Base-by-base conservation (phyloP, 2,797 vertebrate genomes). In the Xenentodon cancila region DNA sequence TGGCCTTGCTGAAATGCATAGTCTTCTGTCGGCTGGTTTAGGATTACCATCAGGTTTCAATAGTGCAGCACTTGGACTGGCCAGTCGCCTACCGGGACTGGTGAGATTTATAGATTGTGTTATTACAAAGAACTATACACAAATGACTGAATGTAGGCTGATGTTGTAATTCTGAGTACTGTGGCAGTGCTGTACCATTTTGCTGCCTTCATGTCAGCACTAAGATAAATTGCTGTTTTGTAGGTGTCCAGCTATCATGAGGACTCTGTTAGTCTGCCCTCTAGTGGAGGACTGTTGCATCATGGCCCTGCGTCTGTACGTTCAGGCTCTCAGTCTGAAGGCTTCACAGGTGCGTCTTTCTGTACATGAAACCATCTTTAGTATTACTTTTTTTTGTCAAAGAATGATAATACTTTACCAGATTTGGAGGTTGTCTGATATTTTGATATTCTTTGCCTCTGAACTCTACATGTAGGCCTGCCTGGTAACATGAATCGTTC, bases 1-100 rank as follows among this genome's bases (percentile, higher is more conserved):
- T 18, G 93, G 34, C 74, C 63, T 91, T 75, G 92, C 94, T 34
- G 96, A 97, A 71, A 93, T 97, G 88, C 95, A 97, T 2, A 91
- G 89, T 67, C 91, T 98, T 50, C 87, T 99, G 0, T 81, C 90
- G 0, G 86, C 91, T 22, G 68, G 88, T 1, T 89, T 95, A 6
- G 92, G 93, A 2, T 89, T 99, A 73, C 86, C 93, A 61, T 88
- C 94, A 1, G 90, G 91, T 64, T 98, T 98, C 53, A 55, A 89
- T 0, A 71, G 89, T 32, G 84, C 95, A 0, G 91, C 93, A 30
- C 81, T 96, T 72, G 90, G 95, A 1, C 81, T 97, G 57, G 84
- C 91, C 0, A 91, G 80, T 77, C 92, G 96, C 32, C 94, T 97
- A 53, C 56, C 93, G 0, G 88, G 91, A 61, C 88, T 98, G 95